These are phyloP conservation scores for Labroides dimidiatus DNA, from an alignment of 2,797 vertebrate genomes.

Conservation along the genomic window DNA sequence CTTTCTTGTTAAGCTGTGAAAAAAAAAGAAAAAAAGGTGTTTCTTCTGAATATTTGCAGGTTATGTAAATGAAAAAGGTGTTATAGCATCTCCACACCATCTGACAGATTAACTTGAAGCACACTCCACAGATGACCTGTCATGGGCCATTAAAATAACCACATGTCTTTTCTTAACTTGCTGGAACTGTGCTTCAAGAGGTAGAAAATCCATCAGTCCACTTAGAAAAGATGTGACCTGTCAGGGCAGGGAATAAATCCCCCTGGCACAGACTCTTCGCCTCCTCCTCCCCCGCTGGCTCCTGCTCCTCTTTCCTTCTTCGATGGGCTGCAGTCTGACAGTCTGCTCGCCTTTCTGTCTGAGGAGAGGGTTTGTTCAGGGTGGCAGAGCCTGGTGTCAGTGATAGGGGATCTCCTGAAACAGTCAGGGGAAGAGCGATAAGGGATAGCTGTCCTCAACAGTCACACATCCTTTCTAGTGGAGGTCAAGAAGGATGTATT, in stretches of 20 bases:
- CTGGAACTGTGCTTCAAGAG: constrained; percentile 57
- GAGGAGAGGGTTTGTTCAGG: constrained; percentile 76
- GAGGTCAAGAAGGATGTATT: too few species aligned
- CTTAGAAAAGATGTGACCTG: constrained; percentile 66
- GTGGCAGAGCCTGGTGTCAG: constrained; percentile 76
- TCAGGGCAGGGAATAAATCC: constrained; percentile 73
- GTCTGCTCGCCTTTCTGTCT: constrained; percentile 68
- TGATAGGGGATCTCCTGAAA: constrained; percentile 76
- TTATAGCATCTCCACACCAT: constrained; percentile 34
- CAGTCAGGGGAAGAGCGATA: constrained; percentile 62
- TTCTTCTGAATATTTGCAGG: constrained; percentile 5
- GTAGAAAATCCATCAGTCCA: constrained; percentile 74
- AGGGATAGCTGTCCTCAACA: constrained; percentile 53
- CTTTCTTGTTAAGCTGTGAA: background rate
- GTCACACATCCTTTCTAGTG: too few species aligned
- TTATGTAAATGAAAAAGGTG: constrained; percentile 1
- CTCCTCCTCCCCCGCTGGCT: constrained; percentile 41
- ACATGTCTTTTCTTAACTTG: constrained; percentile 38
- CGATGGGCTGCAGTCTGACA: constrained; percentile 64
- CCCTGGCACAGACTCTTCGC: constrained; percentile 49
- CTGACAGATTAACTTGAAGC: constrained; percentile 54
- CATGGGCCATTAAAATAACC: constrained; percentile 64
- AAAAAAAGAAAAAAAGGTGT: background rate
- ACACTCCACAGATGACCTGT: constrained; percentile 59
- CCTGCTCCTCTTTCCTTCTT: constrained; percentile 59